phyloP scores from a whole-genome alignment of 2,113 vertebrate species.

The Myrmecophaga tridactyla region DNA sequence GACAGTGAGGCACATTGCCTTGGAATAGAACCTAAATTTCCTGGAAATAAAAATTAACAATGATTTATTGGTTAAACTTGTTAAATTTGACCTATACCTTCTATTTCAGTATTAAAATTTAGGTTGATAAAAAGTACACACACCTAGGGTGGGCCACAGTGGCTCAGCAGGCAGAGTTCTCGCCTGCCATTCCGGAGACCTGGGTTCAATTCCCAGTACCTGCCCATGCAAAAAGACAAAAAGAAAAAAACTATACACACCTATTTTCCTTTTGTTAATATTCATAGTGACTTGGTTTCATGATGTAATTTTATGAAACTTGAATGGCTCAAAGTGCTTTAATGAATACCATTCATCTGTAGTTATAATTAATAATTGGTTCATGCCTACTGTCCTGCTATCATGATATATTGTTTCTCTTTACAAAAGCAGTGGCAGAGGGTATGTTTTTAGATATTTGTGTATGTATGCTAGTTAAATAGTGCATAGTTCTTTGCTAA shows the following conservation, averaged over 20 bases:
- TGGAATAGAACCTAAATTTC: not conserved
- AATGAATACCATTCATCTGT: not conserved
- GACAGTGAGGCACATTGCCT: not conserved
- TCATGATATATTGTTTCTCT: not conserved
- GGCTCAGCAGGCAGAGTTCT: too few relatives aligned
- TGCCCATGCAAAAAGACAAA: too few relatives aligned
- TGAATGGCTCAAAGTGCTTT: conserved; percentile 13
- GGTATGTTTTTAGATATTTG: not conserved
- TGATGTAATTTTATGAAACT: conserved; percentile 27
- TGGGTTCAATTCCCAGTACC: too few relatives aligned
- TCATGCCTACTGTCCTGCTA: not conserved
- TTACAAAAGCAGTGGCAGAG: not conserved
- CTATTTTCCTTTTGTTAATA: conserved; percentile 7
- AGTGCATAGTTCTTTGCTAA: not conserved
- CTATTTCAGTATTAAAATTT: conserved; percentile 34
- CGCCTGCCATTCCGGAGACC: too few relatives aligned
- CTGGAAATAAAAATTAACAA: not conserved
- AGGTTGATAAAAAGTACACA: not conserved
- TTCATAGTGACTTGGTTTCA: not conserved
- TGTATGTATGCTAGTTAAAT: not conserved
- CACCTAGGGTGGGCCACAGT: too few relatives aligned
- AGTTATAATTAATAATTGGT: not conserved
- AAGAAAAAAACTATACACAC: too few relatives aligned
- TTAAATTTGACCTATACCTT: not conserved
- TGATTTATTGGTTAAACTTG: not conserved